These are phyloP conservation scores for Synergus japonicus DNA, from an alignment of 2,888 invertebrate genomes.

Conservation along the genomic window DNA sequence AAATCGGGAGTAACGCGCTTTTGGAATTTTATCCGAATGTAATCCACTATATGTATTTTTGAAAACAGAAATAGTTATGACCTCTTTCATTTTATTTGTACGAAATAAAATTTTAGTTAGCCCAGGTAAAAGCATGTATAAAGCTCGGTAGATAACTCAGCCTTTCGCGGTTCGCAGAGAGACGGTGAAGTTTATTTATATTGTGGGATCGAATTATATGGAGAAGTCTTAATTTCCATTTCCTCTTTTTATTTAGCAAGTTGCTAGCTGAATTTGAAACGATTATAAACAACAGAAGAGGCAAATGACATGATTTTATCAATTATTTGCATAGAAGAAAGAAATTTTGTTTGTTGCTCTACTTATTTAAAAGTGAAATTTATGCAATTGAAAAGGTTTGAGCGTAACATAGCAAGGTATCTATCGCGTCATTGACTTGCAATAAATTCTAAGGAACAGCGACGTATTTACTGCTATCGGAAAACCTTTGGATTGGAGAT, in stretches of 20 bases:
- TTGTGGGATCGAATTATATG: not conserved
- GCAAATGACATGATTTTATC: too few relatives aligned
- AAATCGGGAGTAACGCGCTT: too few relatives aligned
- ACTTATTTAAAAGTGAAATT: not conserved
- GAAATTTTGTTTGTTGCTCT: too few relatives aligned
- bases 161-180: not conserved
- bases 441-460: conserved; percentile 32
- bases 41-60: not conserved
- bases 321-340: too few relatives aligned
- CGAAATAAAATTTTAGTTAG: not conserved
- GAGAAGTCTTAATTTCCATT: not conserved
- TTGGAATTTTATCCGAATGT: not conserved
- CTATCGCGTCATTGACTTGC: conserved; percentile 5
- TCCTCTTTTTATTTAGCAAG: not conserved
- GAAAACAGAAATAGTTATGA: not conserved
- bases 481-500: conserved; percentile 35
- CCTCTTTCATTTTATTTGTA: not conserved
- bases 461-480: conserved; percentile 40
- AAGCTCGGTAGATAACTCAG: not conserved
- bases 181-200: not conserved
- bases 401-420: not conserved
- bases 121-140: not conserved
- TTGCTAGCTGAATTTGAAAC: not conserved
- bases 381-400: not conserved
- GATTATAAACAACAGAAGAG: not conserved